These are phyloP conservation scores for Dendrophyllia cribrosa DNA, from an alignment of 64 coral and sea anemone species.

Conservation along the genomic window DNA sequence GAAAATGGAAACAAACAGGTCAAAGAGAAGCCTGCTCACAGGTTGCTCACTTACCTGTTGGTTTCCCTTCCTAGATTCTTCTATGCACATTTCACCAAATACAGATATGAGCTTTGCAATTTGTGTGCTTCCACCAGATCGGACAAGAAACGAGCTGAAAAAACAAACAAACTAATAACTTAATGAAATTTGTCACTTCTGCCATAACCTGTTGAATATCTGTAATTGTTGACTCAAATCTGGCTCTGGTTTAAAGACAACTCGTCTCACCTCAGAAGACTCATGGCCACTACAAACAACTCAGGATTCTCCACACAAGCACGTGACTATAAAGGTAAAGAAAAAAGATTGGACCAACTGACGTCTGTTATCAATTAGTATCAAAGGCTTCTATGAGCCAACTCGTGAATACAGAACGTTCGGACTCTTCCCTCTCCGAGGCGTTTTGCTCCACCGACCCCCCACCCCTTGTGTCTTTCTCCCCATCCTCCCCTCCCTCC, in stretches of 20 bases:
- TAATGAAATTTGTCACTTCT: background rate
- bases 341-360: background rate
- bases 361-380: no score
- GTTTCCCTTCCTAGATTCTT: slow-evolving; percentile 5
- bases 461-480: no score
- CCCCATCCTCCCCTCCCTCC: no score
- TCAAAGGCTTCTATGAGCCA: no score
- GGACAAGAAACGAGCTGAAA: slow-evolving; percentile 21
- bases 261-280: slow-evolving; percentile 16
- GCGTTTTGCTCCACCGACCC: no score
- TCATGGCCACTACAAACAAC: slow-evolving; percentile 2
- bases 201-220: no score
- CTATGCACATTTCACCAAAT: slow-evolving; percentile 14
- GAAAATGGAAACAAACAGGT: no score
- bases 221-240: no score
- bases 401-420: no score
- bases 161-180: background rate
- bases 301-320: slow-evolving; percentile 34
- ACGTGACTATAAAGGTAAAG: background rate
- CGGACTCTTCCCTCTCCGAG: no score
- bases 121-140: slow-evolving; percentile 20
- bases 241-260: no score
- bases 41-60: background rate
- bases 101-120: slow-evolving; percentile 17
- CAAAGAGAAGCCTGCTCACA: no score